Evolutionary conservation across 1,140 invertebrate genomes (phyloP), one percentile per base, ranked within the genome.

Genomic region (Episyrphus balteatus): DNA sequence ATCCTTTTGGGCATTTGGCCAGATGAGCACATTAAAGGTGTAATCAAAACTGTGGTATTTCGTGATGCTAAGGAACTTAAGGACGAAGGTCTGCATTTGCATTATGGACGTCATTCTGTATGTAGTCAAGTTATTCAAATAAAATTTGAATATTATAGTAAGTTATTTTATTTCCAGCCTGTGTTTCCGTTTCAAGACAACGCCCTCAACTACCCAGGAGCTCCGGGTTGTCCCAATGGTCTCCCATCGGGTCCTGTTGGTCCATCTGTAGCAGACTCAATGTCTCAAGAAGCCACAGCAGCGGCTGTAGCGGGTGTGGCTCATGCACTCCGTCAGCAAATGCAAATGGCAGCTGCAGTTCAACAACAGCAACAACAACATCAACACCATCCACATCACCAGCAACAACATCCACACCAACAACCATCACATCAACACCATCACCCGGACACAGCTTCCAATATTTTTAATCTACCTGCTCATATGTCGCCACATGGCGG

Each of bases 1-100:
- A 92, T 92, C 59, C 73, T 92, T 36, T 72, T 92, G 49, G 90
- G 89, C 44, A 83, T 89, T 44, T 92, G 89, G 89, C 88, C 88
- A 12, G 88, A 92, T 69, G 88, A 92, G 62, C 88, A 92, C 68
- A 90, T 92, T 58, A 81, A 87, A 57, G 87, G 86, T 47, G 89
- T 92, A 42, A 92, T 92, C 56, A 78, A 88, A 55, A 87, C 88
- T 40, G 90, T 92, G 40, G 89, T 93, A 31, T 93, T 92, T 75
- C 75, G 88, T 57, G 90, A 93, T 60, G 76, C 77, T 17, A 74
- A 78, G 58, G 79, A 86, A 51, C 76, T 84, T 51, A 86, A 86
- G 64, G 83, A 86, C 54, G 83, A 86, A 57, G 52, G 52, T 43
- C 44, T 63, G 41, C 55, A 66, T 52, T 54, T 59, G 36, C 58